Evolutionary conservation across 2,797 vertebrate species (phyloP), one percentile per base, ranked within the genome.

Genomic region (Pipistrellus kuhlii): DNA sequence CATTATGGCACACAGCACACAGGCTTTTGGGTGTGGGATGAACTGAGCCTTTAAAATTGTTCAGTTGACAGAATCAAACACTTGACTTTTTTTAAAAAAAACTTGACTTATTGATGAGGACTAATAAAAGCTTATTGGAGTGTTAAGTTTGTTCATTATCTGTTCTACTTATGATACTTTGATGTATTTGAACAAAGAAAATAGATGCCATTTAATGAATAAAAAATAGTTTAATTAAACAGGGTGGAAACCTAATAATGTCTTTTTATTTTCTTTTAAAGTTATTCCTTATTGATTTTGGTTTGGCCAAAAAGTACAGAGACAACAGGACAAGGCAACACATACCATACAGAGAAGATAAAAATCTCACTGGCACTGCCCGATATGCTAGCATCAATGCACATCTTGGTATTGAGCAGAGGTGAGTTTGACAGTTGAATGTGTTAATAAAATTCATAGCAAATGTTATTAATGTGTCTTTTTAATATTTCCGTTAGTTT

Each of bases 231-330:
- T 94, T 87, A 64, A 15, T 64, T 93, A 55, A 88, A 41, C 55
- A 94, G 93, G 55, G 64, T 57, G 18, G 90, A 53, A 97, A 87
- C 91, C 92, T 98, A 98, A 98, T 97, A 98, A 98, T 97, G 91
- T 96, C 1, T 97, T 76, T 96, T 97, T 92, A 77, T 98, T 98
- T 98, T 98, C 94, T 98, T 94, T 98, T 95, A 90, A 98, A 99
- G 99, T 99, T 99, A 99, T 99, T 99, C 99, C 99, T 99, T 99
- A 99, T 99, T 98, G 99, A 99, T 98, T 99, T 99, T 98, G 99
- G 99, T 98, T 99, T 99, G 99, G 99, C 99, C 97, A 99, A 99
- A 99, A 99, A 99, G 98, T 99, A 99, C 98, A 98, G 99, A 98
- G 99, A 99, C 98, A 99, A 99, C 99, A 99, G 99, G 98, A 99